A percentile compares a stretch with the other conserved stretches of the same genome.
phyloP scores from a whole-genome alignment of 2,888 invertebrate species.

The Glyphotaelius pellucidus region DNA sequence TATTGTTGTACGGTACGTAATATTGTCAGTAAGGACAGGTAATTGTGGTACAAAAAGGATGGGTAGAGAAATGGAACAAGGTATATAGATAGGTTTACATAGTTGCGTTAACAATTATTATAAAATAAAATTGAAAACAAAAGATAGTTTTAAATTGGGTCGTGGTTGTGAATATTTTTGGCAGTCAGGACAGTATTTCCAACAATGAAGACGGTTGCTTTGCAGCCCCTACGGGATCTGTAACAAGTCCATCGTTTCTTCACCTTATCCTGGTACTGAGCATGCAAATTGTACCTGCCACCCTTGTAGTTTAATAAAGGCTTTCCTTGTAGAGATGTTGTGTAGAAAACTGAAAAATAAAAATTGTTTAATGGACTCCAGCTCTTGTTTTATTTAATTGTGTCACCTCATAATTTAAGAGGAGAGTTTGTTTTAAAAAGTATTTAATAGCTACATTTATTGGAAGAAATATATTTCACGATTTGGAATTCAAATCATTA shows the following conservation, averaged over 20 bases:
- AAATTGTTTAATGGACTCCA: neutral
- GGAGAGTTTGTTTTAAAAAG: too few relatives aligned
- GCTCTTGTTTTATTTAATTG: too few relatives aligned
- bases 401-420: too few relatives aligned
- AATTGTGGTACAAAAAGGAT: too few relatives aligned
- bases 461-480: too few relatives aligned
- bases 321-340: neutral
- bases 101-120: too few relatives aligned
- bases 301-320: neutral
- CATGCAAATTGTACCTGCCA: neutral
- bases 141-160: neutral
- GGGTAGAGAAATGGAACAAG: too few relatives aligned
- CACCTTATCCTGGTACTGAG: slow-evolving; percentile 1
- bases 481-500: too few relatives aligned
- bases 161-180: slow-evolving; percentile 22
- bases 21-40: too few relatives aligned
- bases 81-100: too few relatives aligned
- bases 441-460: too few relatives aligned
- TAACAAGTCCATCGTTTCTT: slow-evolving; percentile 43
- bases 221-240: slow-evolving; percentile 31
- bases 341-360: neutral
- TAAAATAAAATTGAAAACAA: neutral
- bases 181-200: slow-evolving; percentile 12
- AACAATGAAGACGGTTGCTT: neutral
- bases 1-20: too few relatives aligned